These are phyloP conservation scores for Champsocephalus gunnari DNA, from an alignment of 2,797 vertebrate genomes.

Conservation along the genomic window DNA sequence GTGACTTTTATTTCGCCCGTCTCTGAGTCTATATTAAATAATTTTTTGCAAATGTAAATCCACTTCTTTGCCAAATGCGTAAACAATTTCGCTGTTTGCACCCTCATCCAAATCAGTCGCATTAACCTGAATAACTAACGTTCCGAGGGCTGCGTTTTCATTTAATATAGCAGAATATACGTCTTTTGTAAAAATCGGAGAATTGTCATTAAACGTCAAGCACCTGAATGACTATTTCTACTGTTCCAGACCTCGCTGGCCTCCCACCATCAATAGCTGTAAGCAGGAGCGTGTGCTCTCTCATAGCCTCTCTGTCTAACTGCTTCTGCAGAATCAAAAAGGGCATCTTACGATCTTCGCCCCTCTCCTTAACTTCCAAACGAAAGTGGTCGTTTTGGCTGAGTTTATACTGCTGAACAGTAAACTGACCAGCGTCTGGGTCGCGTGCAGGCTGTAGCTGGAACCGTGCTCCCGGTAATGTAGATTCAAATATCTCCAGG, in stretches of 20 bases:
- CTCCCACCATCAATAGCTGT: conserved; percentile 69
- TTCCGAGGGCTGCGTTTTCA: conserved; percentile 49
- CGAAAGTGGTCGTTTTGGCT: conserved; percentile 66
- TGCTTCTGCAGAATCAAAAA: conserved; percentile 62
- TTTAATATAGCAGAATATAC: conserved; percentile 49
- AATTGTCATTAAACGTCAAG: conserved; percentile 69
- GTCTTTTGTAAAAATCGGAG: conserved; percentile 63
- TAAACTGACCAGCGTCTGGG: conserved; percentile 62
- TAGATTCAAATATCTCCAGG: conserved; percentile 68
- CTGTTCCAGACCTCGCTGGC: conserved; percentile 53
- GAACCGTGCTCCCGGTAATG: conserved; percentile 54
- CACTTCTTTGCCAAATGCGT: conserved; percentile 48
- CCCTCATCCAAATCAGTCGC: conserved; percentile 71
- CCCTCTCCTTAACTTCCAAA: conserved; percentile 63
- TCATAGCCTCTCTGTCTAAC: conserved; percentile 58
- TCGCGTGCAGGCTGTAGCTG: conserved; percentile 66
- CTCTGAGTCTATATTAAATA: conserved; percentile 47
- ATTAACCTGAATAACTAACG: conserved; percentile 53
- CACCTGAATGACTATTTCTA: conserved; percentile 46
- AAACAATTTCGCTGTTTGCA: conserved; percentile 59
- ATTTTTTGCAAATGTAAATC: conserved; percentile 10
- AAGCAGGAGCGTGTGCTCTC: conserved; percentile 43
- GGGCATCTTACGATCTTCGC: conserved; percentile 59
- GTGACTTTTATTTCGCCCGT: conserved; percentile 61
- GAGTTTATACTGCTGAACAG: conserved; percentile 66